Base-by-base conservation (phyloP, 2,113 vertebrate species). In the Gila orcuttii region DNA sequence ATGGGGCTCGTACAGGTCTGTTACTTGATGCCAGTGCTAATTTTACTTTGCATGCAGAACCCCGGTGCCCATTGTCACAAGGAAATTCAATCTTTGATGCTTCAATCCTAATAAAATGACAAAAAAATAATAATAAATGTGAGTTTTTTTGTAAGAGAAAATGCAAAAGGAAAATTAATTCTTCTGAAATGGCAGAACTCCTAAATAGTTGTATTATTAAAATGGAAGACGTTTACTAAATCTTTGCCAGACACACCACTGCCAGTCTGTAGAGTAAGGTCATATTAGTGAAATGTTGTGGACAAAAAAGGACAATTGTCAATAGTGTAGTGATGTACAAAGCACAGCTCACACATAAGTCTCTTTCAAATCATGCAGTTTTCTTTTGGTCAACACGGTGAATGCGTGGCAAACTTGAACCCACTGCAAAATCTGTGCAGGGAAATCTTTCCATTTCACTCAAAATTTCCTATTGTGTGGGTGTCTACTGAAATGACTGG, bases 1-100 rank as follows among this genome's bases (percentile, higher is more conserved):
- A 90, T 86, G 89, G 90, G 92, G 47, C 82, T 88, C 85, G 50
- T 86, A 92, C 92, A 92, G 91, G 91, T 91, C 92, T 90, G 81
- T 82, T 89, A 89, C 89, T 90, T 87, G 80, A 86, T 83, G 88
- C 84, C 85, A 89, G 85, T 85, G 86, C 89, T 86, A 87, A 88
- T 89, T 90, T 84, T 88, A 90, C 76, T 87, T 86, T 39, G 36
- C 28, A 85, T 52, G 68, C 60, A 50, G 60, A 68, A 45, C 21
- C 25, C 62, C 55, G 13, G 8, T 69, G 74, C 23, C 81, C 36
- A 42, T 79, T 83, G 21, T 83, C 81, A 42, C 45, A 39, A 57
- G 31, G 3, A 71, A 68, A 15, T 33, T 13, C 39, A 25, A 28
- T 4, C 12, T 19, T 28, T n/a, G 36, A 77, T 21, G 17, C 25